These are phyloP conservation scores for Phrynocephalus versicolor DNA, from an alignment of 2,113 vertebrate genomes.

Conservation along the genomic window DNA sequence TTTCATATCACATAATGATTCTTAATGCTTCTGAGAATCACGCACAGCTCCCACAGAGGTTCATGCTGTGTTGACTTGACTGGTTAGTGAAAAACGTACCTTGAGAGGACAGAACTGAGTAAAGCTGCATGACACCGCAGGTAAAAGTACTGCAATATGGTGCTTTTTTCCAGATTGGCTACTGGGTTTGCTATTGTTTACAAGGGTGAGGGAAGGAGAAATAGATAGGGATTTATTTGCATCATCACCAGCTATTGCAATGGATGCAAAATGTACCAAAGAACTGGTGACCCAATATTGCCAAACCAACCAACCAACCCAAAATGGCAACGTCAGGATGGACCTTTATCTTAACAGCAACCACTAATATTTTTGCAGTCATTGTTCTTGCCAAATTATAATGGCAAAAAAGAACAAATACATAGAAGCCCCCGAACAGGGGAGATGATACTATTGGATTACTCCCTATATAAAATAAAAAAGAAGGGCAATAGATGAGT, in stretches of 20 bases:
- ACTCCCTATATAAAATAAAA: background rate
- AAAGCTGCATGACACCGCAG: too few species aligned
- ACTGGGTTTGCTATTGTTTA: background rate
- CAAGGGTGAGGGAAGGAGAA: background rate
- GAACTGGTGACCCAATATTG: background rate
- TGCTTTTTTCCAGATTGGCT: background rate
- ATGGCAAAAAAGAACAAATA: background rate
- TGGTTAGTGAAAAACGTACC: background rate
- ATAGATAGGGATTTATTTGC: background rate
- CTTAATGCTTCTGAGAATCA: background rate
- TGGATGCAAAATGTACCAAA: background rate
- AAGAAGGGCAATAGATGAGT: background rate
- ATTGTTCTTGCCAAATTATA: background rate
- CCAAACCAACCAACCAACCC: too few species aligned
- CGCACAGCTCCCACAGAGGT: background rate
- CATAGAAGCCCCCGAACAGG: too few species aligned
- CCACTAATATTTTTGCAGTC: background rate
- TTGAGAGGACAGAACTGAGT: too few species aligned
- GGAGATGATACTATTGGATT: too few species aligned
- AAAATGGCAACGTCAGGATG: background rate
- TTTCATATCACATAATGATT: too few species aligned
- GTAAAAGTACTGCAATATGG: background rate
- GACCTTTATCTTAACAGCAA: background rate
- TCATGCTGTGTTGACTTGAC: background rate
- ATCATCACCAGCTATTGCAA: background rate